Base-by-base conservation (phyloP, 2,113 vertebrate species). In the Aleadryas rufinucha region DNA sequence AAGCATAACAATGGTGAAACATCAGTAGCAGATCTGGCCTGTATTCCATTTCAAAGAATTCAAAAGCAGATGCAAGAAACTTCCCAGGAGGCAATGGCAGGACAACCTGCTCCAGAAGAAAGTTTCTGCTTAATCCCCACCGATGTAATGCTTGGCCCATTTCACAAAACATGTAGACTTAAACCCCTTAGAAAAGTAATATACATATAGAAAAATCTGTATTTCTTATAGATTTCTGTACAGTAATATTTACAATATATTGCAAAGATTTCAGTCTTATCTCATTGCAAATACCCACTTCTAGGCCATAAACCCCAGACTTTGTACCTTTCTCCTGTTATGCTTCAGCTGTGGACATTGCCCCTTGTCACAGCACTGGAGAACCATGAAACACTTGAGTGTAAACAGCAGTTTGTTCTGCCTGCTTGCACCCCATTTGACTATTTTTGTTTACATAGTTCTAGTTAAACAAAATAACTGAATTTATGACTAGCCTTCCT, bases 241-340 rank as follows among this genome's bases (percentile, higher is more conserved):
- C 91, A 97, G n/a, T 42, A 85, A n/a, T 96, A 92, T 93, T 95
- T 96, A 96, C 91, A 96, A 78, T 84, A 84, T 90, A 94, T 85
- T 84, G 59, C 78, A 89, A 87, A 52, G 68, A 45, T 70, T 88
- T 85, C 75, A 95, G 56, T 50, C 42, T 22, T 76, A 44, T 64
- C 59, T 61, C 27, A 75, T 47, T 81, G 90, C 65, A 92, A 92
- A 90, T 45, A 75, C 37, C 65, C 70, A n/a, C 42, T 64, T 79
- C 20, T 26, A 81, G 78, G 56, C 41, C 35, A 84, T 81, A 96
- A 95, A 94, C 27, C 2, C 0, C 39, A 92, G 79, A 94, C 87
- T 95, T 95, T 84, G 95, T 74, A 93, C 87, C 39, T 68, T 49
- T 84, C 11, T 33, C 35, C 71, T 68, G 20, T 71, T 85, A 26